These are phyloP conservation scores for Amphimedon queenslandica DNA, from an alignment of 37 sponge, comb jelly and placozoan species.

Conservation along the genomic window DNA sequence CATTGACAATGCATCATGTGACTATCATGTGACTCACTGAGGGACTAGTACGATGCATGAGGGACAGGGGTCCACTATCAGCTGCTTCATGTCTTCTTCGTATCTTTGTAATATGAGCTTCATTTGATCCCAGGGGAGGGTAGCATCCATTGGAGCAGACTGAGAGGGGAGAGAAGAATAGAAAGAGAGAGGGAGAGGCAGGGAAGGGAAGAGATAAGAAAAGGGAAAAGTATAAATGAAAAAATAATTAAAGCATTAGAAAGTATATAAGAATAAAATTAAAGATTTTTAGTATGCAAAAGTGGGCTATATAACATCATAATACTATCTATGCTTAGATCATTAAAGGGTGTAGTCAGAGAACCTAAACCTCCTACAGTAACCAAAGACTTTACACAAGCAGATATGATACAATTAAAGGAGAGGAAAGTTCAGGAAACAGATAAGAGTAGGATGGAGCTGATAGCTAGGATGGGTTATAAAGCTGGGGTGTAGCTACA, in stretches of 20 bases:
- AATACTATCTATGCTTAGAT: too few relatives aligned
- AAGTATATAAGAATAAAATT: too few relatives aligned
- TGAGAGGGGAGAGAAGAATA: not conserved
- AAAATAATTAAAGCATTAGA: not conserved
- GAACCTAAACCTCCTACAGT: too few relatives aligned
- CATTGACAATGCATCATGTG: not conserved
- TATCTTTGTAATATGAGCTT: not conserved
- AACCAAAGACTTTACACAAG: too few relatives aligned
- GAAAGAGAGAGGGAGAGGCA: not conserved
- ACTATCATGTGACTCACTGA: slow-evolving; percentile 17
- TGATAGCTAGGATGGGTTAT: too few relatives aligned
- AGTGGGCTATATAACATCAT: not conserved
- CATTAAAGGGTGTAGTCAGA: too few relatives aligned
- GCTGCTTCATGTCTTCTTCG: not conserved
- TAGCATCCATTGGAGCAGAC: not conserved
- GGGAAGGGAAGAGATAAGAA: not conserved
- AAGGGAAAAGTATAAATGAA: slow-evolving; percentile 3
- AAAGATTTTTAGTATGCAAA: not conserved
- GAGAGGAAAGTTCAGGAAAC: too few relatives aligned
- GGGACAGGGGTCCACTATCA: slow-evolving; percentile 54
- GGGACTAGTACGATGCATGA: slow-evolving; percentile 46
- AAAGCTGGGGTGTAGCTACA: too few relatives aligned
- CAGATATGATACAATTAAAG: too few relatives aligned
- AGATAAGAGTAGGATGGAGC: too few relatives aligned
- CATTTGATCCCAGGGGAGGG: slow-evolving; percentile 52